Evolutionary conservation across 2,113 vertebrate genomes (phyloP).

Genomic region (Echinops telfairi): DNA sequence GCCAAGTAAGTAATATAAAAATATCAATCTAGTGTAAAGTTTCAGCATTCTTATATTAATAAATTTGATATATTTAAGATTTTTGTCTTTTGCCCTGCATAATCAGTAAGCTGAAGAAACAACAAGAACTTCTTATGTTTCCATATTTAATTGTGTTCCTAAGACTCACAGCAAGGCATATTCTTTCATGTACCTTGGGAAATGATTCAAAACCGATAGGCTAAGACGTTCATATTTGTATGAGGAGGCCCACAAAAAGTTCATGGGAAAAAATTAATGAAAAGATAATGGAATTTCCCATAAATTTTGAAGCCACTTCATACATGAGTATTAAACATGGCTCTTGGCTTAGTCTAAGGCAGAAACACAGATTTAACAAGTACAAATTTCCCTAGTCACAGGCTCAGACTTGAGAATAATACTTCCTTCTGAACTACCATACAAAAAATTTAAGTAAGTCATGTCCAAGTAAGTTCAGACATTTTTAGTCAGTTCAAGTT

Average conservation of each 20-base stretch:
- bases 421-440: not conserved
- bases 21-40: conserved; percentile 30
- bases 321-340: not conserved
- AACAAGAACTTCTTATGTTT: not conserved
- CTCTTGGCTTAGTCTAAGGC: conserved; percentile 2
- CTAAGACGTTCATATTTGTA: conserved; percentile 10
- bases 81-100: not conserved
- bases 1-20: conserved; percentile 25
- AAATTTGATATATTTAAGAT: conserved; percentile 31
- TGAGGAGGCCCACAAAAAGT: too few species aligned
- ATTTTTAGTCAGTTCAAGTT: conserved; percentile 29
- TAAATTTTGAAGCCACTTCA: too few species aligned
- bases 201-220: conserved; percentile 30
- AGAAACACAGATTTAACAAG: conserved; percentile 19
- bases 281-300: too few species aligned
- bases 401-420: not conserved
- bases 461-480: not conserved
- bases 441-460: conserved; percentile 17
- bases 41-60: conserved; percentile 63
- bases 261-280: too few species aligned
- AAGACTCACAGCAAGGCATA: not conserved
- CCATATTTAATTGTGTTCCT: conserved; percentile 33
- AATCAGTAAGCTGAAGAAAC: conserved; percentile 32
- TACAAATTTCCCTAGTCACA: not conserved
- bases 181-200: not conserved